Base-by-base conservation (phyloP, 2,113 vertebrate species). In the Pelecanus crispus region DNA sequence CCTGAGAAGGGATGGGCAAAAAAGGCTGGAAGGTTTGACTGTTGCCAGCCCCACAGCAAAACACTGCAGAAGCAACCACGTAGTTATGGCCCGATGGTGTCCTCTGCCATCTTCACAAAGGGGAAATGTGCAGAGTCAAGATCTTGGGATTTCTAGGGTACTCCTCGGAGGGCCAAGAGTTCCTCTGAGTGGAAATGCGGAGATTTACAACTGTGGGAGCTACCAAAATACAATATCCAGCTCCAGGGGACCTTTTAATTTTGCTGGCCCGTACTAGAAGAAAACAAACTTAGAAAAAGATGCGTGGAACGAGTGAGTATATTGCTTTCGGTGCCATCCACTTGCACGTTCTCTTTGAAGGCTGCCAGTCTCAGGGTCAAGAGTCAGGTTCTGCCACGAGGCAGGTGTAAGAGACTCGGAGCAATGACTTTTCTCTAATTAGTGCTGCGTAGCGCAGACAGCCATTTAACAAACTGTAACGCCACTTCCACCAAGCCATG, bases 1-100 rank as follows among this genome's bases (percentile, higher is more conserved):
- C 21, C 50, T 67, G 38, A 53, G 52, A 17, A 59, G 17, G 14
- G 18, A 25, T 13, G 9, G 42, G 21, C 28, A 59, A 59, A 91
- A 50, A 67, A 42, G 24, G 17, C 45, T 78, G 45, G 20, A 58
- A 82, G 29, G 42, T 20, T 68, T 84, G 38, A 66, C 38, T 8
- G 3, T 19, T 67, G 74, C 28, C 68, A 73, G 19, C 12, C 13
- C 40, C 0, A 0, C 11, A 72, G 52, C 40, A 81, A 81, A 85
- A 58, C n/a, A 31, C 12, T 15, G 38, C 36, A 49, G 42, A 44
- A 25, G 19, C 12, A 78, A 38, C 17, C 29, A 34, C 0, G 0
- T 19, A 59, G 24, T 63, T 62, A 22, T 4, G 21, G 42, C 5
- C 47, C n/a, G 28, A 25, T 36, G 36, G 55, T 49, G 36, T 59